A percentile compares a stretch with the other conserved stretches of the same genome.
Evolutionary conservation across 2,113 vertebrate genomes (phyloP).

Genomic region (Pristiophorus japonicus): DNA sequence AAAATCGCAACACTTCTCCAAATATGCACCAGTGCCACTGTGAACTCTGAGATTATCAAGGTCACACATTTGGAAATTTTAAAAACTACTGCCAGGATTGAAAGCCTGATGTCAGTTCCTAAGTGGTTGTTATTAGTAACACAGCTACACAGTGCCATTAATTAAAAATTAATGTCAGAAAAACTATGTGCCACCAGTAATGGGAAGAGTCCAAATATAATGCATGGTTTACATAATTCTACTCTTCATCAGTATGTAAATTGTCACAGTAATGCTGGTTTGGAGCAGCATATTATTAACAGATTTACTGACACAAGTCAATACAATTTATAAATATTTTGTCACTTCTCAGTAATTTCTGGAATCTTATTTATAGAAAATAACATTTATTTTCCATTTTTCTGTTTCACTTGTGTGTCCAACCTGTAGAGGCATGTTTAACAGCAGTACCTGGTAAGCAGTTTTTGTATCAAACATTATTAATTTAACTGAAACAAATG

Average conservation of each 20-base stretch:
- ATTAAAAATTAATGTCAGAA: background rate
- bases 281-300: background rate
- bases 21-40: background rate
- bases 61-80: background rate
- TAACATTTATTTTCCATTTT: background rate
- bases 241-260: background rate
- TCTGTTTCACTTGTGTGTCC: slow-evolving; percentile 45
- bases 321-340: background rate
- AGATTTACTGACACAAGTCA: background rate
- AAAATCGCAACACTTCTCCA: background rate
- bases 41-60: background rate
- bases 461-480: background rate
- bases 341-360: background rate
- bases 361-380: background rate
- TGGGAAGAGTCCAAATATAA: background rate
- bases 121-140: background rate
- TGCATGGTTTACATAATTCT: background rate
- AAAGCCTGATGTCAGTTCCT: background rate
- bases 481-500: background rate
- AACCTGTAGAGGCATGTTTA: slow-evolving; percentile 69
- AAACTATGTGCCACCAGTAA: background rate
- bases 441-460: slow-evolving; percentile 72
- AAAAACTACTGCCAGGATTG: background rate
- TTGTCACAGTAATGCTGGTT: background rate
- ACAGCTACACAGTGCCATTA: background rate